phyloP scores from a whole-genome alignment of 2,888 invertebrate genomes.

The Troides helena region DNA sequence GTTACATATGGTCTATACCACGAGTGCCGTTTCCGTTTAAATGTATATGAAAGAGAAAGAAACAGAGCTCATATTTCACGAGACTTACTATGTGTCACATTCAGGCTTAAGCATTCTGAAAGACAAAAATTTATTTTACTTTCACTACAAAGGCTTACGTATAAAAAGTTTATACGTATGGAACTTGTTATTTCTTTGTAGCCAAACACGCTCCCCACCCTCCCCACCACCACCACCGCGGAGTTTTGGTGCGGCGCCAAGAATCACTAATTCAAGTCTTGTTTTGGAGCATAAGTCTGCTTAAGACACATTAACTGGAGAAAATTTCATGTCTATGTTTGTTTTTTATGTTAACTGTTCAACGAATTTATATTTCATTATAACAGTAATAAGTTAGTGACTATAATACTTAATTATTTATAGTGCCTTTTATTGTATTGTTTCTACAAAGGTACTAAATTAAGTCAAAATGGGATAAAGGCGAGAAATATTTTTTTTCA shows the following conservation, averaged over 20 bases:
- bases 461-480: too few relatives aligned
- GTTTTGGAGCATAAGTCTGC: conserved; percentile 21
- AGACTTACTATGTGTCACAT: conserved; percentile 2
- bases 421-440: too few relatives aligned
- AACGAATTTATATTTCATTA: not conserved
- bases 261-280: conserved; percentile 26
- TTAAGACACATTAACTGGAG: conserved; percentile 19
- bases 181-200: conserved; percentile 25
- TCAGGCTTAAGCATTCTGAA: conserved; percentile 2
- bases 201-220: not conserved
- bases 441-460: too few relatives aligned
- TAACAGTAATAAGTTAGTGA: too few relatives aligned
- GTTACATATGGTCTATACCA: not conserved
- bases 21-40: not conserved
- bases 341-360: not conserved
- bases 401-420: too few relatives aligned
- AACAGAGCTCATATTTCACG: not conserved
- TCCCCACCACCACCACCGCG: conserved; percentile 6
- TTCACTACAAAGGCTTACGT: conserved; percentile 14
- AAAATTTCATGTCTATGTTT: conserved; percentile 9
- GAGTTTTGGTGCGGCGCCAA: conserved; percentile 23
- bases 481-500: too few relatives aligned
- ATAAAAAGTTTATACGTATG: conserved; percentile 20
- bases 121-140: conserved; percentile 12
- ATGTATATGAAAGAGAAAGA: not conserved